phyloP scores from a whole-genome alignment of 2,113 vertebrate genomes.

The Acanthisitta chloris region DNA sequence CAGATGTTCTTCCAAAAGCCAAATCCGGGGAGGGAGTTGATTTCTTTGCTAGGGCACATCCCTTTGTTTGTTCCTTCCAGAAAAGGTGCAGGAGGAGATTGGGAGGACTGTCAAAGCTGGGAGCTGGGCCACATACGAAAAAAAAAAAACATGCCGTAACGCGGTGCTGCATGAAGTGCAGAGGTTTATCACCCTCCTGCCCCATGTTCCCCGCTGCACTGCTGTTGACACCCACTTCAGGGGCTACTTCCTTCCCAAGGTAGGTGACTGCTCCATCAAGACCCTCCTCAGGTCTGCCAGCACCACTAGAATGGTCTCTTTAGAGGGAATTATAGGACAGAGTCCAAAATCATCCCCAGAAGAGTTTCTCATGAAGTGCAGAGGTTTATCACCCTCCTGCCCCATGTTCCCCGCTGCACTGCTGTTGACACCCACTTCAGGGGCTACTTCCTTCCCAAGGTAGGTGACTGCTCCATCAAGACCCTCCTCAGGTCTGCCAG shows the following conservation, averaged over 20 bases:
- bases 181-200: constrained; percentile 83
- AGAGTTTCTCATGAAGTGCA: constrained; percentile 80
- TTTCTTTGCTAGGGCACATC: background rate
- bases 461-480: background rate
- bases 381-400: constrained; percentile 83
- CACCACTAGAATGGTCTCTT: background rate
- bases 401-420: constrained; percentile 66
- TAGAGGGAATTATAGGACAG: background rate
- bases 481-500: background rate
- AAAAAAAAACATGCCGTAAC: constrained; percentile 74
- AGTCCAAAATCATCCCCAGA: background rate
- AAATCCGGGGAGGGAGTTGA: background rate
- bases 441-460: constrained; percentile 78
- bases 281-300: background rate
- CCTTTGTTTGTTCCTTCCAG: constrained; percentile 21
- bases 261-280: background rate
- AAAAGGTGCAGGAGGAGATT: constrained; percentile 74
- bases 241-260: constrained; percentile 78
- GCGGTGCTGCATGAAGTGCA: constrained; percentile 90
- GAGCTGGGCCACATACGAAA: constrained; percentile 45
- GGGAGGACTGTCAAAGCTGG: constrained; percentile 26
- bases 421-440: constrained; percentile 57
- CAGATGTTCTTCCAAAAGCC: accelerated
- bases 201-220: constrained; percentile 66
- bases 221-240: constrained; percentile 57